Evolutionary conservation across 2,113 vertebrate genomes (phyloP), one percentile per base, ranked within the genome.

Genomic region (Natator depressus): DNA sequence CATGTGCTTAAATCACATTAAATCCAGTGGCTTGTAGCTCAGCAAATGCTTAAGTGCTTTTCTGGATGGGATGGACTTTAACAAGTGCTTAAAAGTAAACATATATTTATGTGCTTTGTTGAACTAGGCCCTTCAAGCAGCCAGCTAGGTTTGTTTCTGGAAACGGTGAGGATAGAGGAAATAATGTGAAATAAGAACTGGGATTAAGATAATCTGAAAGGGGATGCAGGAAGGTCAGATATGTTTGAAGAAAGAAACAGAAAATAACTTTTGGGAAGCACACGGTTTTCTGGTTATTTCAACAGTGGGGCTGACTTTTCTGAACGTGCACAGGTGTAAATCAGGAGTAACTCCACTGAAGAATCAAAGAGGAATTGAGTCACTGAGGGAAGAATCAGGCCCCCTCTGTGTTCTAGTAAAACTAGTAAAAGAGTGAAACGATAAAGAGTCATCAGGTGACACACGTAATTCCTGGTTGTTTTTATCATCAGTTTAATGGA

Each of bases 1-100:
- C 89, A 51, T 27, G 83, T 24, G 12, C 22, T 46, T 76, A 76
- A 46, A 46, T 76, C 20, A 76, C 24, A 55, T 2, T 8, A 4
- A 9, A 10, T 88, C 79, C 1, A 2, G 20, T 10, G 5, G 12
- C 38, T 78, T 46, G 25, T 16, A 85, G 55, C 80, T 90, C 29
- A 38, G 83, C 1, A 3, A 5, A 0, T 42, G 84, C 54, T 49
- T 0, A 3, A 29, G 31, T 29, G 46, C 19, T 31, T 7, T 51
- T 29, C 75, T 6, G 9, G 2, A 4, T 1, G 47, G 51, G 81
- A 55, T 57, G 17, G 5, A 35, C 22, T 27, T 3, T 2, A 38
- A 69, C 35, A 69, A 38, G 22, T 12, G 3, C 49, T 76, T 49
- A 6, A 38, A 75, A 47, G 25, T 1, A 19, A 79, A 50, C 25